Evolutionary conservation across 2,797 vertebrate genomes (phyloP), one percentile per base, ranked within the genome.

Genomic region (Myotis findleyi): DNA sequence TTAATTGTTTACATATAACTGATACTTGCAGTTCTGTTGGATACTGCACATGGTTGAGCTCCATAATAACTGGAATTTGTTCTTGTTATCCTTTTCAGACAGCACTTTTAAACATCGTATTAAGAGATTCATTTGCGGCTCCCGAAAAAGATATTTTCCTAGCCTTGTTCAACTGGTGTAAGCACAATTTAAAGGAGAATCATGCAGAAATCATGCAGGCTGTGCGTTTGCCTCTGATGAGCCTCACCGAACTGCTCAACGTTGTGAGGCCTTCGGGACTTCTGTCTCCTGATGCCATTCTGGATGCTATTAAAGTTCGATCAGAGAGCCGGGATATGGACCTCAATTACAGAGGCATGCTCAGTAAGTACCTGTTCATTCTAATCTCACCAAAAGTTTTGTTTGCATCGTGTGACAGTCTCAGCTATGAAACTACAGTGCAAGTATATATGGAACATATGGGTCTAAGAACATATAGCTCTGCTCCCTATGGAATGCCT

Each of bases 301-400:
- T 99, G 94, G 99, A 99, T 95, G 99, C 99, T 97, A 99, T 99
- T 97, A 99, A 99, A 99, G 99, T 99, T 47, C 99, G 99, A 91
- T 99, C 99, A 0, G 99, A 99, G 98, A 99, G 99, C 98, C 99
- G 99, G 38, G 99, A 99, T 98, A 99, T 99, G 99, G 99, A 99
- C 98, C 99, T 99, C 18, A 99, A 99, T 99, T 99, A 99, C 95
- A 99, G 99, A 23, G 99, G 99, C 96, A 99, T 99, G 99, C 99
- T 99, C 93, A 99, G 99, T 99, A 95, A 99, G 99, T 98, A 71
- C 91, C 80, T 82, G 0, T 41, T 23, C 81, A 62, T 86, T 49
- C 57, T 62, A 76, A 0, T 41, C 18, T 91, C 79, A 17, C 79
- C 66, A 25, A 23, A 0, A 47, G n/a, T 18, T 86, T 68, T n/a